Evolutionary conservation across 2,113 vertebrate genomes (phyloP).

Genomic region (Eira barbara): DNA sequence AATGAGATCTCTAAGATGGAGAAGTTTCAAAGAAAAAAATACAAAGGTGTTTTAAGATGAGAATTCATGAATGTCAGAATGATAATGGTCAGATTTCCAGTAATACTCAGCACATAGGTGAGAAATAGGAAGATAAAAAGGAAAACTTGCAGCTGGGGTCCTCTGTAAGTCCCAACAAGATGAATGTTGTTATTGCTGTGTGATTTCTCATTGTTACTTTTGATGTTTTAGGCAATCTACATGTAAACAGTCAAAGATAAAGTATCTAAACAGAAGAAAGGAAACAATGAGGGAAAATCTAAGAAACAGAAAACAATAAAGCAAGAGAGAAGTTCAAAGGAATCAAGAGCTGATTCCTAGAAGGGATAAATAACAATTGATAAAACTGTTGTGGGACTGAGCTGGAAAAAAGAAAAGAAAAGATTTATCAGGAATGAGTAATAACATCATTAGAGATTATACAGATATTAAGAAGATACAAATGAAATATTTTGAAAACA

Average conservation of each 20-base stretch:
- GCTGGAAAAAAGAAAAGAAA: not conserved
- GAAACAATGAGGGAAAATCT: not conserved
- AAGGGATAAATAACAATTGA: not conserved
- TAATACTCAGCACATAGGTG: too few species aligned
- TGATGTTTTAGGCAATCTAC: not conserved
- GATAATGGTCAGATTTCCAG: too few species aligned
- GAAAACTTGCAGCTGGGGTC: too few species aligned
- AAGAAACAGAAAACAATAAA: not conserved
- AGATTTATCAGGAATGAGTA: not conserved
- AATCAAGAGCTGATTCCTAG: not conserved
- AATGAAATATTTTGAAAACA: not conserved
- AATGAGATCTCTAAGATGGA: too few species aligned
- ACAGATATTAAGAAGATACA: not conserved
- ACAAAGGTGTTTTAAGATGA: too few species aligned
- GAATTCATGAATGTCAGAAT: too few species aligned
- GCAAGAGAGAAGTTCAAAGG: not conserved
- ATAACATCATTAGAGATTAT: not conserved
- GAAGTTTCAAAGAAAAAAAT: too few species aligned
- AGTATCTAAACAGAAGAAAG: not conserved
- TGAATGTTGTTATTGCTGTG: slow-evolving; percentile 22
- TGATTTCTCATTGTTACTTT: slow-evolving; percentile 49
- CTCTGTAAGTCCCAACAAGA: too few species aligned
- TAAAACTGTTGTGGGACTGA: not conserved
- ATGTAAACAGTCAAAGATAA: not conserved
- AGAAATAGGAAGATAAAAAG: too few species aligned